Evolutionary conservation across 2,113 vertebrate species (phyloP).

Genomic region (Brienomyrus longianalis): DNA sequence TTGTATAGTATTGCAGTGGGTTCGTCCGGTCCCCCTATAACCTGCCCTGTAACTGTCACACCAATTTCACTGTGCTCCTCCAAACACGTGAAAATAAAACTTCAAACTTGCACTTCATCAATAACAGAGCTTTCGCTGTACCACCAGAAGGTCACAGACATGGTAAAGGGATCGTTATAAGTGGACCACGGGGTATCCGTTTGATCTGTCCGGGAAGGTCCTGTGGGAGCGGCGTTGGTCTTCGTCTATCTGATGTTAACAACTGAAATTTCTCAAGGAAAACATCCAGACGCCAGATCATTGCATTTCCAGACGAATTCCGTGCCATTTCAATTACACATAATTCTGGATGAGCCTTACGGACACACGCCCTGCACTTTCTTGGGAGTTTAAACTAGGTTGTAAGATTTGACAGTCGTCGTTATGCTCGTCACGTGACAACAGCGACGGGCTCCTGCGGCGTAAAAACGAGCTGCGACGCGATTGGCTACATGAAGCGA

Average conservation of each 20-base stretch:
- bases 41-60: background rate
- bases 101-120: background rate
- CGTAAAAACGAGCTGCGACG: background rate
- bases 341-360: background rate
- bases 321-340: background rate
- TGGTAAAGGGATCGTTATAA: background rate
- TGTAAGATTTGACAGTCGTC: background rate
- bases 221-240: background rate
- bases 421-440: background rate
- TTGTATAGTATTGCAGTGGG: background rate
- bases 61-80: background rate
- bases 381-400: background rate
- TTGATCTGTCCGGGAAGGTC: background rate
- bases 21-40: background rate
- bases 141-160: background rate
- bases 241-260: background rate
- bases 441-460: background rate
- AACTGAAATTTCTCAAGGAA: background rate
- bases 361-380: background rate
- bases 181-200: background rate
- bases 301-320: background rate
- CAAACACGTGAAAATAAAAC: background rate
- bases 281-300: background rate
- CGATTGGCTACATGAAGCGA: background rate
- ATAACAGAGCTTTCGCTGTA: background rate